These are phyloP conservation scores for Oxycera nigricornis DNA, from an alignment of 2,888 invertebrate species.

Conservation along the genomic window DNA sequence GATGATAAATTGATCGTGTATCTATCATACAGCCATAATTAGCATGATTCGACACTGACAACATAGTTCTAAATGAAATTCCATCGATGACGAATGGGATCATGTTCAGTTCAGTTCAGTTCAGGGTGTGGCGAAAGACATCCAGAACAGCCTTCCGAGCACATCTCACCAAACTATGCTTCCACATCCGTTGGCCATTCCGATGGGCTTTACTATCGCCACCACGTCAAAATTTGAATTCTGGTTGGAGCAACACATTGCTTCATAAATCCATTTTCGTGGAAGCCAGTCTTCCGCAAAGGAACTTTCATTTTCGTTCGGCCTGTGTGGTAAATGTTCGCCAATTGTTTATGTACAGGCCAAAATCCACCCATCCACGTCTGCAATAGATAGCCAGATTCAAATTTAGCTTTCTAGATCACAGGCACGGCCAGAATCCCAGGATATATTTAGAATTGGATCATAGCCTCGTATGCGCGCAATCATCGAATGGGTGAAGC, in stretches of 20 bases:
- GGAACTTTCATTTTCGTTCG: slow-evolving; percentile 15
- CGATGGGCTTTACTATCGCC: background rate
- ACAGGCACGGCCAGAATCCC: background rate
- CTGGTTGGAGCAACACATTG: slow-evolving; percentile 17
- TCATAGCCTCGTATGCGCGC: slow-evolving; percentile 27
- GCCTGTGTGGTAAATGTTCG: slow-evolving; percentile 32
- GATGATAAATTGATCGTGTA: no score
- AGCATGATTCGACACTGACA: no score
- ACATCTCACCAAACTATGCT: background rate
- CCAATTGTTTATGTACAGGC: slow-evolving; percentile 21
- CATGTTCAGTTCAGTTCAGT: no score
- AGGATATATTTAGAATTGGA: slow-evolving; percentile 29
- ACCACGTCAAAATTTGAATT: background rate
- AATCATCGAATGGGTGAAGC: background rate
- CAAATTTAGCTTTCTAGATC: slow-evolving; percentile 37
- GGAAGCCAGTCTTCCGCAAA: background rate
- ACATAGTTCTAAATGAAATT: no score
- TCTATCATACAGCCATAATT: no score
- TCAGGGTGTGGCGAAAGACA: background rate
- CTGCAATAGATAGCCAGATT: background rate
- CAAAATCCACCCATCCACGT: slow-evolving; percentile 4
- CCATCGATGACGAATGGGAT: no score
- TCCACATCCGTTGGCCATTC: background rate
- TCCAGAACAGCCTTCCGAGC: background rate
- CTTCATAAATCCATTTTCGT: slow-evolving; percentile 25